Evolutionary conservation across 1,140 invertebrate genomes (phyloP).

Genomic region (Anadara kagoshimensis): DNA sequence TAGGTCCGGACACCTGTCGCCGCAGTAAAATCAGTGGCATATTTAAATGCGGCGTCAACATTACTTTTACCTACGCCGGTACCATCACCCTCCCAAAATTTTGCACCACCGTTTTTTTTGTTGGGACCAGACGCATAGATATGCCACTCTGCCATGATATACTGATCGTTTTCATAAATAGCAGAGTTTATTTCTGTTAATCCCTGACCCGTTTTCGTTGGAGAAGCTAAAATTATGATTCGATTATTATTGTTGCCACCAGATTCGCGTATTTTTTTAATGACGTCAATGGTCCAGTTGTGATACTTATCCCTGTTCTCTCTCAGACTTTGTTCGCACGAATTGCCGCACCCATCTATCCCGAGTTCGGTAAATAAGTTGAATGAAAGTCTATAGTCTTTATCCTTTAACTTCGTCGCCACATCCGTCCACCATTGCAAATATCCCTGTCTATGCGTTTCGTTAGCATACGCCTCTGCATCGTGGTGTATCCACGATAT

Average conservation of each 20-base stretch:
- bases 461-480: not conserved
- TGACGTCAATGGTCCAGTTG: not conserved
- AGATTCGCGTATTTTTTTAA: not conserved
- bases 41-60: not conserved
- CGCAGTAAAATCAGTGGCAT: constrained; percentile 1
- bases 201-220: not conserved
- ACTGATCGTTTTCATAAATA: not conserved
- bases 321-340: not conserved
- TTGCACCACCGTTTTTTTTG: not conserved
- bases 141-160: constrained; percentile 6
- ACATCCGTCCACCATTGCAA: not conserved
- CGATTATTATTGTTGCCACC: constrained; percentile 1
- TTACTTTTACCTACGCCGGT: not conserved
- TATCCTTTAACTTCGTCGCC: not conserved
- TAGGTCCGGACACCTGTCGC: not conserved
- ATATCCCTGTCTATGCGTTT: not conserved
- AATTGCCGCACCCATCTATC: not conserved
- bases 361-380: constrained; percentile 6
- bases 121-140: constrained; percentile 2
- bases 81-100: not conserved
- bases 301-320: not conserved
- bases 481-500: constrained; percentile 3
- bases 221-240: not conserved
- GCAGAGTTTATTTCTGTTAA: not conserved
- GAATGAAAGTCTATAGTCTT: constrained; percentile 7